These are phyloP conservation scores for Chaenocephalus aceratus DNA, from an alignment of 2,113 vertebrate genomes.

Conservation along the genomic window DNA sequence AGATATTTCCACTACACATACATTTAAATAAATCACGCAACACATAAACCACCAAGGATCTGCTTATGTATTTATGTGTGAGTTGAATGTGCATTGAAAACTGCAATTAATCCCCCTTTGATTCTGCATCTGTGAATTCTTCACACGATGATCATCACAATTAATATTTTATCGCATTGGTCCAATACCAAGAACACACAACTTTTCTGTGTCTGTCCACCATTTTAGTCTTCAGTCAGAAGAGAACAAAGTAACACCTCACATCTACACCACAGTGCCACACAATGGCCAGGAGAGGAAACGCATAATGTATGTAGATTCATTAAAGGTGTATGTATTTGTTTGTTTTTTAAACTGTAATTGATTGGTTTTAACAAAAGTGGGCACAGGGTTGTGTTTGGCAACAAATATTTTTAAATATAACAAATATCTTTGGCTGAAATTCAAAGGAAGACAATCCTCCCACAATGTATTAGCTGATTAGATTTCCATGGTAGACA, in stretches of 20 bases:
- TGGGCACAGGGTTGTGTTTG: neutral
- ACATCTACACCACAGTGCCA: conserved; percentile 78
- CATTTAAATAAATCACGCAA: conserved; percentile 47
- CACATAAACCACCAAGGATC: conserved; percentile 17
- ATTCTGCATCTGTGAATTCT: neutral
- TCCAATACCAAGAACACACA: neutral
- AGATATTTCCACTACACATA: conserved; percentile 46
- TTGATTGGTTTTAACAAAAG: neutral
- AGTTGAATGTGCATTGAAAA: conserved; percentile 39
- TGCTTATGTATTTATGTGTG: conserved; percentile 44
- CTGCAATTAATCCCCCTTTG: conserved; percentile 27
- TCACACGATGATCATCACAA: neutral
- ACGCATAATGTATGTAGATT: conserved; percentile 32
- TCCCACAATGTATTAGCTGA: neutral
- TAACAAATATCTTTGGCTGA: neutral
- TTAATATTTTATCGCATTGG: conserved; percentile 31
- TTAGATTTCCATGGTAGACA: conserved; percentile 3
- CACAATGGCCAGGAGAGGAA: conserved; percentile 73
- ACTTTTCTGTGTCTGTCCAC: conserved; percentile 36
- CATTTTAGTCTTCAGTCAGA: conserved; percentile 50
- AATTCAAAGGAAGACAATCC: neutral
- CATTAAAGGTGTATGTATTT: conserved; percentile 17
- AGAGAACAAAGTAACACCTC: conserved; percentile 29
- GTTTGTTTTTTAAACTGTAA: neutral
- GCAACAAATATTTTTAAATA: neutral